Evolutionary conservation across 2,113 vertebrate genomes (phyloP).

Genomic region (Ibidorhyncha struthersii): DNA sequence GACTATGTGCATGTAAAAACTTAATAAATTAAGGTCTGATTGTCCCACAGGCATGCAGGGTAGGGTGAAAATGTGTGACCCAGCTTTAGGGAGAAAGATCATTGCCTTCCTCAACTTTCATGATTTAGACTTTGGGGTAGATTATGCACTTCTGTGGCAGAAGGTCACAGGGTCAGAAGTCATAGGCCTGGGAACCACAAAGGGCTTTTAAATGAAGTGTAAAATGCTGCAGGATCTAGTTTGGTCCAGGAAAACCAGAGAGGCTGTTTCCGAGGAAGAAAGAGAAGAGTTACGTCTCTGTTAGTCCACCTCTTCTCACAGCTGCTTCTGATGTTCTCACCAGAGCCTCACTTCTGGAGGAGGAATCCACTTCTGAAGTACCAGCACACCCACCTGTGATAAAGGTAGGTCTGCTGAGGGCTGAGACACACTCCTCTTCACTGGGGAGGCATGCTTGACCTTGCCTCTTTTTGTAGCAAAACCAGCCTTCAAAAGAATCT

Average conservation of each 20-base stretch:
- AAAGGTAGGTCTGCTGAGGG: not conserved
- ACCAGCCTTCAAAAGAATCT: no score
- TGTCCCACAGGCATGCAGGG: not conserved
- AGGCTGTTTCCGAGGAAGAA: not conserved
- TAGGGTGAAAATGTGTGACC: not conserved
- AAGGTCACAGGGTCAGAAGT: not conserved
- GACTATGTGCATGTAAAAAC: not conserved
- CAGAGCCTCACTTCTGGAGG: not conserved
- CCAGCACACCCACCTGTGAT: accelerated
- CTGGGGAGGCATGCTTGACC: no score
- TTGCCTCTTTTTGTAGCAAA: no score
- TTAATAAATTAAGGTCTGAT: no score
- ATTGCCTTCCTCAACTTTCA: not conserved
- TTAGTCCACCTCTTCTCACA: not conserved
- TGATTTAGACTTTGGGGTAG: not conserved
- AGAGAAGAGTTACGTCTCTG: not conserved
- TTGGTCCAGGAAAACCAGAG: not conserved
- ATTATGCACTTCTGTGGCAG: not conserved
- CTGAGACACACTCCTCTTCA: not conserved
- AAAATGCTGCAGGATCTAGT: not conserved
- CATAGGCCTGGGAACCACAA: not conserved
- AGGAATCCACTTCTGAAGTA: not conserved
- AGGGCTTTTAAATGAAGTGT: not conserved
- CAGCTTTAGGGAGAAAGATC: not conserved
- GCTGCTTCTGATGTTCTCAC: not conserved